Evolutionary conservation across 2,113 vertebrate genomes (phyloP), one percentile per base, ranked within the genome.

Genomic region (Oncorhynchus mykiss): DNA sequence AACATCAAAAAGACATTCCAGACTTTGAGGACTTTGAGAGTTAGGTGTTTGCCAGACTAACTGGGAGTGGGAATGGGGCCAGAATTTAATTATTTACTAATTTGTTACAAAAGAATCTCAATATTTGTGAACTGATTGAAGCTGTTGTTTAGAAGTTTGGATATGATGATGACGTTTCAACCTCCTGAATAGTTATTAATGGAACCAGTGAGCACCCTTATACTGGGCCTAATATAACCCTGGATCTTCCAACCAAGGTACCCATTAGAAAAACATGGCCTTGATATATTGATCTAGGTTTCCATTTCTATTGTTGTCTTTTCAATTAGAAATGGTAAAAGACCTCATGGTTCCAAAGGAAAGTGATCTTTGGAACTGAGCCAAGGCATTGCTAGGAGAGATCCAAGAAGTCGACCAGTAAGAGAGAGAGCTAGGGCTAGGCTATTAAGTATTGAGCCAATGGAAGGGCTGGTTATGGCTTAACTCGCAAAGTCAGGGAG

Each of bases 381-480:
- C 76, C 78, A 86, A 68, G 9, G 16, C 65, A 78, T 77, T 88
- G 87, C 87, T 86, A 74, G 87, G 82, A 75, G 83, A 86, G 64
- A 16, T 45, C 39, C 34, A 59, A 80, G 84, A 73, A n/a, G 20
- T 68, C 45, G 31, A 20, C 18, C 14, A 68, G 29, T 20, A 6
- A 22, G 68, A 4, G 54, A 51, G 60, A n/a, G 18, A 64, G 27
- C 24, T 39, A 72, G 71, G 85, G 73, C 76, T 77, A 59, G 24
- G n/a, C 69, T 81, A 87, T 94, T 93, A 92, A 93, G 92, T 81
- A 93, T 93, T 93, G 80, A 87, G 82, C 85, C 49, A 25, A 45
- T 60, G 71, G 48, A 48, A 73, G 77, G 80, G 74, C 74, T 81
- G 84, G 62, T 76, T 65, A 74, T 18, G 29, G 64, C 70, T 71